Conservation (phyloP, 2,797 vertebrate genomes). For the Schizopygopsis pylzovi region DNA sequence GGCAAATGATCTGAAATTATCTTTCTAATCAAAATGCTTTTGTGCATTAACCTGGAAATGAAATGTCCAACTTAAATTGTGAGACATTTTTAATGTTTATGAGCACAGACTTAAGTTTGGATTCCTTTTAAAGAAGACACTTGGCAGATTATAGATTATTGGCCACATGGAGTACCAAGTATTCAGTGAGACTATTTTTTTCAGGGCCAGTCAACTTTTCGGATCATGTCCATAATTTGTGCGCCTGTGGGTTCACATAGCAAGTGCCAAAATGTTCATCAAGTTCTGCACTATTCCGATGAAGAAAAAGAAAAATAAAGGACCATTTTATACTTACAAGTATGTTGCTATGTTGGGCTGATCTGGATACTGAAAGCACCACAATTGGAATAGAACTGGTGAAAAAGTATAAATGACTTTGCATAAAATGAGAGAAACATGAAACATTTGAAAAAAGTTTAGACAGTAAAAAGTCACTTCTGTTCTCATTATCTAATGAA, state of each 20-base stretch:
- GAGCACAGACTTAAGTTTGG: neutral
- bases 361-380: no score
- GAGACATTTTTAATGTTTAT: neutral
- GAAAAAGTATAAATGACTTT: no score
- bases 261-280: no score
- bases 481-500: neutral
- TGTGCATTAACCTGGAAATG: neutral
- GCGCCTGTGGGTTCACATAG: neutral
- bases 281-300: neutral
- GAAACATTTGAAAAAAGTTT: no score
- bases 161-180: neutral
- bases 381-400: neutral
- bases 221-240: neutral
- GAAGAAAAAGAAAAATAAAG: neutral
- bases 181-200: neutral
- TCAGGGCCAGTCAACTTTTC: neutral
- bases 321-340: no score
- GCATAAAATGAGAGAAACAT: no score
- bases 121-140: neutral
- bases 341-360: no score
- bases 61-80: neutral
- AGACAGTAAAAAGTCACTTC: neutral
- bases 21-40: neutral
- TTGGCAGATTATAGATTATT: neutral
- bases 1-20: neutral